These are phyloP conservation scores for Paedocypris micromegethes DNA, from an alignment of 2,797 vertebrate species.

Conservation along the genomic window DNA sequence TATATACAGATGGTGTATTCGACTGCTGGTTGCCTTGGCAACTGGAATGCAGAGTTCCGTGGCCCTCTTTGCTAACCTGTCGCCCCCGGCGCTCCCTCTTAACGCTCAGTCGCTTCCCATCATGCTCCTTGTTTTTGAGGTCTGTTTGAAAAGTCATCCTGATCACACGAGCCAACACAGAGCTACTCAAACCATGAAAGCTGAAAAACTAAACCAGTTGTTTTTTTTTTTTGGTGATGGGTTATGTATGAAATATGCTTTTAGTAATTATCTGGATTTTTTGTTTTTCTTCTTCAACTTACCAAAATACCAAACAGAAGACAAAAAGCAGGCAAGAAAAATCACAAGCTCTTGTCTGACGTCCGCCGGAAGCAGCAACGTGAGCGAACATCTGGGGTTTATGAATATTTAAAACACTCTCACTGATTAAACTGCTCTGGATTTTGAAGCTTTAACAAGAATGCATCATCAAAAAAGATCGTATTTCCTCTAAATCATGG, in stretches of 20 bases:
- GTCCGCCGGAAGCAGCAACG: conserved; percentile 44
- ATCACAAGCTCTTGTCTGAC: conserved; percentile 38
- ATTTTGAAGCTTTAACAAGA: conserved; percentile 42
- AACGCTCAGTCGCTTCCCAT: conserved; percentile 54
- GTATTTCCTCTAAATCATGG: conserved; percentile 26
- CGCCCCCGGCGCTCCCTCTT: conserved; percentile 47
- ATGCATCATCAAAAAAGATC: conserved; percentile 33
- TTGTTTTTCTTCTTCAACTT: too few relatives aligned
- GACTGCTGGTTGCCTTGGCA: conserved; percentile 45
- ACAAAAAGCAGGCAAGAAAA: background rate
- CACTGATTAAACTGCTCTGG: conserved; percentile 51
- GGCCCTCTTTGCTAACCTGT: conserved; percentile 49
- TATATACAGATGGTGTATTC: conserved; percentile 34
- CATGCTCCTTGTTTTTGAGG: conserved; percentile 47
- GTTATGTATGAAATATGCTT: too few relatives aligned
- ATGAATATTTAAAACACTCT: conserved; percentile 54
- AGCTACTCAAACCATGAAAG: conserved; percentile 7
- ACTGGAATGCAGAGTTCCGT: conserved; percentile 38
- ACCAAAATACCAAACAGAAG: conserved; percentile 1
- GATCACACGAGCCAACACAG: conserved; percentile 28
- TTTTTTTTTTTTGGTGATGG: too few relatives aligned
- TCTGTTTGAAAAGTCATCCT: conserved; percentile 30
- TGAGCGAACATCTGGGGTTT: conserved; percentile 51
- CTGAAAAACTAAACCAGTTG: background rate
- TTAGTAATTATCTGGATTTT: too few relatives aligned